phyloP scores from a whole-genome alignment of 2,888 invertebrate species.

The Odontothrips loti region DNA sequence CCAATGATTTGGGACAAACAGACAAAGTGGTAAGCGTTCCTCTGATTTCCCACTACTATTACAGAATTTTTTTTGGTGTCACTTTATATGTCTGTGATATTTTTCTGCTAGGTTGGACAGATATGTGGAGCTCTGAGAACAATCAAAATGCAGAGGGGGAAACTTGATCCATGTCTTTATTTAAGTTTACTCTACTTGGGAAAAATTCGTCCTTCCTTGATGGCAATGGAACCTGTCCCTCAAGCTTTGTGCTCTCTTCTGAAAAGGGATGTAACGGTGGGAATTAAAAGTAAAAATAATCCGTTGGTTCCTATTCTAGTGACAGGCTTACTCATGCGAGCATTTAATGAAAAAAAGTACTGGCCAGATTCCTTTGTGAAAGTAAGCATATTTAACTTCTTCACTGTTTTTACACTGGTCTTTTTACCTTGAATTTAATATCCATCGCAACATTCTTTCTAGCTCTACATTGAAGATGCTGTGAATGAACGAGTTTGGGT shows the following conservation, averaged over 20 bases:
- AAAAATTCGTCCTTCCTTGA: conserved; percentile 72
- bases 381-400: conserved; percentile 49
- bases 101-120: conserved; percentile 57
- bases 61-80: conserved; percentile 1
- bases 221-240: conserved; percentile 68
- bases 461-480: conserved; percentile 92
- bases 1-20: conserved; percentile 71
- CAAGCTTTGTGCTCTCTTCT: conserved; percentile 77
- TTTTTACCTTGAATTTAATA: conserved; percentile 18
- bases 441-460: conserved; percentile 39
- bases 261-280: conserved; percentile 59
- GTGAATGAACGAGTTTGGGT: conserved; percentile 91
- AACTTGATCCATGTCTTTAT: conserved; percentile 72
- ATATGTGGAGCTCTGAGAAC: conserved; percentile 85
- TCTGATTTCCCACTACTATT: conserved; percentile 31
- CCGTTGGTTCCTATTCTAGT: conserved; percentile 57
- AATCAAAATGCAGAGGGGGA: conserved; percentile 70
- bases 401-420: not conserved
- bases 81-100: conserved; percentile 28
- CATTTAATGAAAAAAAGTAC: conserved; percentile 72
- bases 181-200: conserved; percentile 75
- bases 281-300: conserved; percentile 38
- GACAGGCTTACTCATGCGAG: conserved; percentile 76
- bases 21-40: conserved; percentile 61
- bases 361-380: conserved; percentile 93